A percentile compares a stretch with the other conserved stretches of the same genome.
These are phyloP conservation scores for Lophotriccus pileatus DNA, from an alignment of 2,797 vertebrate species.

Conservation along the genomic window DNA sequence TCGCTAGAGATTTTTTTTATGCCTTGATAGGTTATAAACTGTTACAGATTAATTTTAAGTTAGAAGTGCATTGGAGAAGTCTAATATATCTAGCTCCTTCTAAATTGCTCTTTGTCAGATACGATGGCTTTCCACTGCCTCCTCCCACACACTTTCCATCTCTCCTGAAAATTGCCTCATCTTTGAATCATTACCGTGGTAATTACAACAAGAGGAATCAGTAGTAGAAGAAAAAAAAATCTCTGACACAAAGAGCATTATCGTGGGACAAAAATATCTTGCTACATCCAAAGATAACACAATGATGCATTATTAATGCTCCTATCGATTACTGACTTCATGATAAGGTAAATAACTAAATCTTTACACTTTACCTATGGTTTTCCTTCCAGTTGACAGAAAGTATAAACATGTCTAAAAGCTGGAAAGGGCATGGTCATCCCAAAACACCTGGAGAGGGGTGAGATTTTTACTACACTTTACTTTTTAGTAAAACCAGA, in stretches of 20 bases:
- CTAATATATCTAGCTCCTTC: slow-evolving; percentile 37
- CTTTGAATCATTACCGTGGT: slow-evolving; percentile 58
- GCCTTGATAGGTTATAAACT: slow-evolving; percentile 28
- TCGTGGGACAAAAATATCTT: slow-evolving; percentile 51
- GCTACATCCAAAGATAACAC: slow-evolving; percentile 36
- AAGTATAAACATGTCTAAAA: neutral
- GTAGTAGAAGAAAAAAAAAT: slow-evolving; percentile 6
- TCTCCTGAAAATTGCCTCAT: slow-evolving; percentile 60
- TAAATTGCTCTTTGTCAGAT: slow-evolving; percentile 65
- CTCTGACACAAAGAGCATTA: slow-evolving; percentile 37
- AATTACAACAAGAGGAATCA: slow-evolving; percentile 61
- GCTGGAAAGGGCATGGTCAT: neutral
- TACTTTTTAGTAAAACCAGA: neutral
- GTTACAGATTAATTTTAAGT: slow-evolving; percentile 51
- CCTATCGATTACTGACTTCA: neutral
- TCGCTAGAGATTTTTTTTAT: neutral
- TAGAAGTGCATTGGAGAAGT: slow-evolving; percentile 21
- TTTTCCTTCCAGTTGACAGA: neutral
- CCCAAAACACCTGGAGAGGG: neutral
- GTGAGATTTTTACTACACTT: neutral
- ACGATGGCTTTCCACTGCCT: slow-evolving; percentile 38
- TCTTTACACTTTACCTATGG: neutral
- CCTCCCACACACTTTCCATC: slow-evolving; percentile 59
- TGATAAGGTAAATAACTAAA: neutral
- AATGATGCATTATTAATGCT: neutral